Base-by-base conservation (phyloP, 2,113 vertebrate genomes). In the Bufo bufo region DNA sequence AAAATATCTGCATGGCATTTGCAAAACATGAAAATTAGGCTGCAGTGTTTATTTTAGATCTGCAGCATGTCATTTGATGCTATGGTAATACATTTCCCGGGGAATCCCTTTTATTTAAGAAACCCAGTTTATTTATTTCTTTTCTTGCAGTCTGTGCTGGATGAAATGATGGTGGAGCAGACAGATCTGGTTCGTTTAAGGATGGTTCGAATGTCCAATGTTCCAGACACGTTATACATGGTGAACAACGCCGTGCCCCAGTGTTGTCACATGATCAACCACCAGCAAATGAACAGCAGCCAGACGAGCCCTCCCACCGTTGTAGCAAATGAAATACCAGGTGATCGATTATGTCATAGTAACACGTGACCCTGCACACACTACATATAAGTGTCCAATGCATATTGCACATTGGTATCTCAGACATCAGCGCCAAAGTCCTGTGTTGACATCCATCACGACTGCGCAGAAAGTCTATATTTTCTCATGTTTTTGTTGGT, bases 131-230 rank as follows among this genome's bases (percentile, higher is more conserved):
- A 56, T 52, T 4, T 12, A 54, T 71, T 43, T 20, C n/a, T 90
- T 75, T 91, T 90, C 12, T 93, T 93, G 89, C 91, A 99, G 98
- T 96, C 97, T 0, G 96, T 97, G 45, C 95, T 99, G 66, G 98
- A 99, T 63, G 98, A 99, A 93, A 99, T 99, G 97, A 99, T 99
- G 98, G 97, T 99, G 92, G 98, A 99, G 89, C 98, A 99, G 83
- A 99, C 97, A 0, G 98, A 99, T 86, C 95, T 99, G 0, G 98
- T 99, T 82, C 96, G 98, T 56, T 91, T 99, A 91, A 94, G 98
- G 19, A 97, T 99, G 93, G 98, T 99, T 71, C 96, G 98, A 14
- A 99, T 99, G 97, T 99, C 98, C 92, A 99, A 99, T 0, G 98
- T 99, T 75, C 98, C 98, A 0, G 98, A 99, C 93, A 99, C 98